A percentile compares a stretch with the other conserved stretches of the same genome.
These are phyloP conservation scores for Drosophila mayaguana DNA, from an alignment of 2,888 invertebrate species.

Conservation along the genomic window DNA sequence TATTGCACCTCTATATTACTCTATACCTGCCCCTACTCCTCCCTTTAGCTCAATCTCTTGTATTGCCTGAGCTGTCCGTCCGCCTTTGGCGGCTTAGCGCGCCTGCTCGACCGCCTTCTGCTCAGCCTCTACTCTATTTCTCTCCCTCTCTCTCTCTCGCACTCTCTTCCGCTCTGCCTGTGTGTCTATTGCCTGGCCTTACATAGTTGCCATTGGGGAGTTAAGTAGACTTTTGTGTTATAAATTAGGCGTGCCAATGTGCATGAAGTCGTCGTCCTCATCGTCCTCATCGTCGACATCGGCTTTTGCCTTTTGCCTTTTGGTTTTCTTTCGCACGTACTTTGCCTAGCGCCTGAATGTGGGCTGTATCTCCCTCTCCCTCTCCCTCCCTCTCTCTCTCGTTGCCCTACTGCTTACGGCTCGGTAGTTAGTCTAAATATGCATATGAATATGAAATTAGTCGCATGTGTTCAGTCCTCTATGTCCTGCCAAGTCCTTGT, in stretches of 20 bases:
- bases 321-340: constrained; percentile 20
- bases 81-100: constrained; percentile 53
- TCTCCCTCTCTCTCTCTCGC: neutral
- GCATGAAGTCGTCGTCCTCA: constrained; percentile 49
- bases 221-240: constrained; percentile 78
- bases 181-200: constrained; percentile 8
- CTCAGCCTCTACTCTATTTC: neutral
- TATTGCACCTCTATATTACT: neutral
- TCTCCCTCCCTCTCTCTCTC: neutral
- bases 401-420: constrained; percentile 39
- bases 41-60: neutral
- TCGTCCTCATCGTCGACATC: constrained; percentile 18
- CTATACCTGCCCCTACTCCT: neutral
- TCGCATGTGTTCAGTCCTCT: constrained; percentile 67
- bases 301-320: constrained; percentile 22
- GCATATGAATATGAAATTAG: constrained; percentile 77
- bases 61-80: neutral
- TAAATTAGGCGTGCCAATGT: constrained; percentile 76
- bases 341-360: constrained; percentile 5
- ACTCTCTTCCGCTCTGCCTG: neutral
- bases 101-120: constrained; percentile 10
- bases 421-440: constrained; percentile 74
- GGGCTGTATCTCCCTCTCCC: neutral
- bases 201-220: constrained; percentile 61
- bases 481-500: constrained; percentile 17